Percentiles rank a stretch among this genome's conserved stretches.
Conservation (phyloP, 2,113 vertebrate genomes). For the Cyprinodon brontotheroides region DNA sequence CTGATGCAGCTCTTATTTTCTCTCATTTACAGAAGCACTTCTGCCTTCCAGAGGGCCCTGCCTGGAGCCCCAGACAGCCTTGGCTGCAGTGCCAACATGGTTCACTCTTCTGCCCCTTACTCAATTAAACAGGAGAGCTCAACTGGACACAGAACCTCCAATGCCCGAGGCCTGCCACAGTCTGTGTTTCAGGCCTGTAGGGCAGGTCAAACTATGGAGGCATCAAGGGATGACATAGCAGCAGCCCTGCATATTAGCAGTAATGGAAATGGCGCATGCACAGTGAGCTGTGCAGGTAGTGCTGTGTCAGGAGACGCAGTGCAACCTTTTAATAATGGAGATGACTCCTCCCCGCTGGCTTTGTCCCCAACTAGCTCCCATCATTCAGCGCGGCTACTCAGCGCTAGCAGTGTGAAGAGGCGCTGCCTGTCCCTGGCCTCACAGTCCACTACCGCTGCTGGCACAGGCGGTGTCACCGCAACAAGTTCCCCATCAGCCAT, state of each 20-base stretch:
- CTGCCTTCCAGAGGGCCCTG: constrained; percentile 68
- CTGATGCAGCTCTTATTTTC: constrained; percentile 66
- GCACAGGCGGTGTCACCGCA: constrained; percentile 64
- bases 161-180: constrained; percentile 67
- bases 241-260: constrained; percentile 37
- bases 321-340: constrained; percentile 91
- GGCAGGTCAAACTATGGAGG: constrained; percentile 67
- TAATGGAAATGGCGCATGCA: constrained; percentile 30
- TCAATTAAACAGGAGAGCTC: constrained; percentile 91
- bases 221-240: constrained; percentile 44
- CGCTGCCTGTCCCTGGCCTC: constrained; percentile 83
- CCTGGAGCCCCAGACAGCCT: constrained; percentile 72
- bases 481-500: constrained; percentile 64
- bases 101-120: constrained; percentile 68
- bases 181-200: constrained; percentile 61
- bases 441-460: constrained; percentile 55
- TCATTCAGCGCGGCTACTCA: constrained; percentile 86
- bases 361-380: constrained; percentile 82
- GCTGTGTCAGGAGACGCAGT: constrained; percentile 81
- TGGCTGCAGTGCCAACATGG: constrained; percentile 56
- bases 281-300: constrained; percentile 64
- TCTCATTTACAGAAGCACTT: constrained; percentile 63
- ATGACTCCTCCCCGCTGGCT: constrained; percentile 84
- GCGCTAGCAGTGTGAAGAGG: constrained; percentile 83
- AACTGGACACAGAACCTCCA: constrained; percentile 80